Base-by-base conservation (phyloP, 2,113 vertebrate genomes). In the Pygoscelis adeliae region DNA sequence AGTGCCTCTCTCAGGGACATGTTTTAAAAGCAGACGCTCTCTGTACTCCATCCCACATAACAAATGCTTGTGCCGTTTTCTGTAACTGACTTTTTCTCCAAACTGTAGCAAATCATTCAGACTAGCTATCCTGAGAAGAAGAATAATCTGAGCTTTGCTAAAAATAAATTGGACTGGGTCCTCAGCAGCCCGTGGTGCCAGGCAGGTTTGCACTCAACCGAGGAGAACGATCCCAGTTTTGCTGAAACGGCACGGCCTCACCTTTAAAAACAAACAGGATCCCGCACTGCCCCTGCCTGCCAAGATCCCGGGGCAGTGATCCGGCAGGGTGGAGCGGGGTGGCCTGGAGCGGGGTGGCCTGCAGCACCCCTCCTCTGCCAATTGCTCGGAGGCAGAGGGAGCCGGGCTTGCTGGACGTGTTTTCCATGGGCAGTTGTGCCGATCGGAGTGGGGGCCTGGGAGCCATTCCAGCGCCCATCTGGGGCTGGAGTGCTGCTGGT, bases 1-100 rank as follows among this genome's bases (percentile, higher is more conserved):
- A 69, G 55, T 22, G 66, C 82, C 63, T 85, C 78, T 38, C 62
- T 38, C 21, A 1, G 82, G 86, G 93, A 79, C 18, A 2, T 8
- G 55, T n/a, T 70, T 63, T n/a, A 32, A 71, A 87, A 80, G 70
- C 58, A 73, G 78, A 49, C 38, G 4, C 71, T 53, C 56, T 65
- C 71, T 58, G 65, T 63, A 8, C 66, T 93, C 55, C 81, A 74
- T 74, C 66, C 79, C 94, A 87, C 67, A 73, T 58, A 93, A 63
- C 78, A 90, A 92, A 84, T 63, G 92, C 81, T 89, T 5, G 2
- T 32, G 42, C 65, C 49, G 42, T 32, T 83, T 62, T 55, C 92
- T 90, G n/a, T 44, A 72, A 65, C 55, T 22, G 36, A 34, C 30
- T 59, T 80, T 65, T 36, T 27, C 56, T 47, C 66, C 65, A 80